These are phyloP conservation scores for Goniozus legneri DNA, from an alignment of 1,140 invertebrate genomes.

Conservation along the genomic window DNA sequence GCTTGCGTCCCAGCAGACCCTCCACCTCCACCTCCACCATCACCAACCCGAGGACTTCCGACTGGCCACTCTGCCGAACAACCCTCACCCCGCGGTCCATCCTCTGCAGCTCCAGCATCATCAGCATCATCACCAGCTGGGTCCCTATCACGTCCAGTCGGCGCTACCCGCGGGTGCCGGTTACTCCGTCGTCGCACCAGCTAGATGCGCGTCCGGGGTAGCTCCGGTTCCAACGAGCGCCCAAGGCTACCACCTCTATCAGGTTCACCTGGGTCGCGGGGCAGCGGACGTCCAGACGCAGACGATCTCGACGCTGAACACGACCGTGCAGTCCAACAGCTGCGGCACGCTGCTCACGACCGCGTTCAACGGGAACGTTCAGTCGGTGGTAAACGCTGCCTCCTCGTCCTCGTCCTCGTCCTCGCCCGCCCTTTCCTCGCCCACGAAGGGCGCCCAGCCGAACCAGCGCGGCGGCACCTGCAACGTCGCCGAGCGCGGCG, in stretches of 20 bases:
- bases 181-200: constrained; percentile 34
- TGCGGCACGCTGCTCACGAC: neutral
- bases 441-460: constrained; percentile 33
- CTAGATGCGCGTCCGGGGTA: constrained; percentile 15
- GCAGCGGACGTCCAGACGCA: constrained; percentile 37
- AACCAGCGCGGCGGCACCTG: constrained; percentile 26
- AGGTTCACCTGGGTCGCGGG: constrained; percentile 27
- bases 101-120: constrained; percentile 23
- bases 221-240: neutral
- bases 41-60: constrained; percentile 39
- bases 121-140: constrained; percentile 26
- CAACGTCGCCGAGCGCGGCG: constrained; percentile 58
- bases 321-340: neutral
- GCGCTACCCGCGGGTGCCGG: constrained; percentile 5
- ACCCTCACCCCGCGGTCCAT: constrained; percentile 13
- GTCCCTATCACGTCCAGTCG: constrained; percentile 15
- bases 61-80: constrained; percentile 8
- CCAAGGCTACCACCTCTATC: constrained; percentile 12
- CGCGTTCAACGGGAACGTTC: constrained; percentile 5
- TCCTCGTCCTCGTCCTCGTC: constrained; percentile 46
- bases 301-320: constrained; percentile 23
- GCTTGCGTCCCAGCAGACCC: constrained; percentile 11
- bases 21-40: constrained; percentile 41
- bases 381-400: constrained; percentile 18
- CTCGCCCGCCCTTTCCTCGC: constrained; percentile 44